Base-by-base conservation (phyloP, 2,888 invertebrate species). In the Zonitis immaculata region DNA sequence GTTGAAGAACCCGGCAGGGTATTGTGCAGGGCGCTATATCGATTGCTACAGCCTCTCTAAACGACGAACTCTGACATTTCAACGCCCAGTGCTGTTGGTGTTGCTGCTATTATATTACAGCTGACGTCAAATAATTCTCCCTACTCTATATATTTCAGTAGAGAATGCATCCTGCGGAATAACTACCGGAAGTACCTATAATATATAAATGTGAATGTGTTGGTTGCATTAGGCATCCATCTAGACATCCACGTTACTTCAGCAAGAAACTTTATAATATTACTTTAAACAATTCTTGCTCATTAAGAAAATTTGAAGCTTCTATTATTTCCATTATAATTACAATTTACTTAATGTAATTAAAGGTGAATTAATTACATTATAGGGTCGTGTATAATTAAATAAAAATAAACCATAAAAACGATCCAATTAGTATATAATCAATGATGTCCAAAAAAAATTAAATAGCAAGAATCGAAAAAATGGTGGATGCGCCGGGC, bases 61-160 rank as follows among this genome's bases (percentile, higher is more conserved):
- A 57, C 52, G 58, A 58, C 64, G 66, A 67, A 67, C 66, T 67
- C 63, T 66, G 66, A 62, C 66, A 67, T 67, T 67, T 67, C 55
- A 58, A 56, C 56, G 53, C 56, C 49, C 56, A 14, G 16, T 39
- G 18, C 11, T 39, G 39, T 9, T 39, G 18, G n/a, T 39, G 11
- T 1, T 32, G 39, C 2, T 32, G 14, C 7, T 32, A n/a, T n/a
- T n/a, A n/a, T n/a, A n/a, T n/a, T n/a, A n/a, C n/a, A n/a, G 14
- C 14, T 32, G 14, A 18, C 39, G 39, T 39, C 39, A 39, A 39
- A 39, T 39, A 18, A 18, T 18, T 9, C 18, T 8, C 18, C 18
- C 39, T 18, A 5, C 9, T 18, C 39, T 1, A 18, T 3, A 16
- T 16, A 11, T 11, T 5, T 18, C n/a, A 28, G 28, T 22, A 4